A percentile compares a stretch with the other conserved stretches of the same genome.
Conservation (phyloP, 2,888 invertebrate genomes). For the Drosophila picticornis region DNA sequence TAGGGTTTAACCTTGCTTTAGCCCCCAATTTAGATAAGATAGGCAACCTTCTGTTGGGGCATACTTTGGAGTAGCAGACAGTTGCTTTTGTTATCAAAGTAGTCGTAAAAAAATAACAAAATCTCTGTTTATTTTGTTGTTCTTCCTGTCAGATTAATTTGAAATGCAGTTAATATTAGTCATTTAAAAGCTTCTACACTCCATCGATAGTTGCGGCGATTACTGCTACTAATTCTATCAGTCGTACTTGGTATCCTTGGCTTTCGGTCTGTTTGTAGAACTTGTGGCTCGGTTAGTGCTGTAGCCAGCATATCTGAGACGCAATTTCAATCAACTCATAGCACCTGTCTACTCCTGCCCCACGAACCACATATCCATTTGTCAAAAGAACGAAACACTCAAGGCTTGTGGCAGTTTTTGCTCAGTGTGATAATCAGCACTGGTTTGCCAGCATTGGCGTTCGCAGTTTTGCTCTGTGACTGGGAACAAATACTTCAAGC, state of each 20-base stretch:
- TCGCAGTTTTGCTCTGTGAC: slow-evolving; percentile 65
- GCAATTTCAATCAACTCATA: slow-evolving; percentile 47
- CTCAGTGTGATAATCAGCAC: slow-evolving; percentile 50
- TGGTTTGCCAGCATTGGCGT: slow-evolving; percentile 70
- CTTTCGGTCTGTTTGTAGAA: slow-evolving; percentile 53
- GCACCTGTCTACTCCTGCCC: slow-evolving; percentile 58
- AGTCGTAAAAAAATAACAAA: slow-evolving; percentile 12
- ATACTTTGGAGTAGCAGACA: slow-evolving; percentile 40
- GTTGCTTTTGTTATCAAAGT: background rate
- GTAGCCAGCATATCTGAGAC: slow-evolving; percentile 69
- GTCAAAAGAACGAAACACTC: slow-evolving; percentile 20
- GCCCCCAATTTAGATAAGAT: slow-evolving; percentile 64
- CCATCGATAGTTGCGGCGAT: slow-evolving; percentile 13
- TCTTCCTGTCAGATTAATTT: slow-evolving; percentile 20
- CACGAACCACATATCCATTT: slow-evolving; percentile 23
- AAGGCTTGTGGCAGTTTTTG: slow-evolving; percentile 66
- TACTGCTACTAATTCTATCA: slow-evolving; percentile 13
- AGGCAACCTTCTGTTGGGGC: slow-evolving; percentile 10
- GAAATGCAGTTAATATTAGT: background rate
- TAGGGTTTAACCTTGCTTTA: slow-evolving; percentile 43
- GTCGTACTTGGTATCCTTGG: background rate
- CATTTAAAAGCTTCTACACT: slow-evolving; percentile 6
- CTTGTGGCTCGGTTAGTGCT: slow-evolving; percentile 40
- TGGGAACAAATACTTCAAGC: slow-evolving; percentile 46
- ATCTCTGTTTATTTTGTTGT: background rate